Evolutionary conservation across 92 coral and sea anemone species (phyloP).

Genomic region (Palythoa heliodiscus): DNA sequence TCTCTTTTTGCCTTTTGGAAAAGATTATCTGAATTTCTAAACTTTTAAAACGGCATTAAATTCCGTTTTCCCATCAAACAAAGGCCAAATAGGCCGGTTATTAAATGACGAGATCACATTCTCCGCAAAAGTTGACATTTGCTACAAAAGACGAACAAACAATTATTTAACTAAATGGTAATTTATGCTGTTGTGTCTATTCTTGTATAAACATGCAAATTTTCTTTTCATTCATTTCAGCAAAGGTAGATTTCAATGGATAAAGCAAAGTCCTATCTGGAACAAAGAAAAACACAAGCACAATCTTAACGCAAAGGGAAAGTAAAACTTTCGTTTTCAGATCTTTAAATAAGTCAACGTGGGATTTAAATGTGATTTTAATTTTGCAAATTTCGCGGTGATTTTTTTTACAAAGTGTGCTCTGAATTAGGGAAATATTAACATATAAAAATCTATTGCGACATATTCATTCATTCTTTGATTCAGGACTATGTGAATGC

Average conservation of each 20-base stretch:
- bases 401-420: slow-evolving; percentile 44
- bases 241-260: slow-evolving; percentile 52
- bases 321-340: slow-evolving; percentile 3
- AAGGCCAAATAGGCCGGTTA: not conserved
- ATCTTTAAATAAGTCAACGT: slow-evolving; percentile 3
- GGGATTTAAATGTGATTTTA: not conserved
- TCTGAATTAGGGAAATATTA: not conserved
- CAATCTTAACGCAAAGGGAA: not conserved
- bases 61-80: not conserved
- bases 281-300: slow-evolving; percentile 49
- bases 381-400: slow-evolving; percentile 32
- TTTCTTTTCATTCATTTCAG: slow-evolving; percentile 59
- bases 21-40: not conserved
- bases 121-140: slow-evolving; percentile 38
- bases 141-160: slow-evolving; percentile 52
- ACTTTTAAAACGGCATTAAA: not conserved
- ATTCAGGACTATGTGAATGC: slow-evolving; percentile 22
- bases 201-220: slow-evolving; percentile 73
- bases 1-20: not conserved
- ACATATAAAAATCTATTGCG: slow-evolving; percentile 16
- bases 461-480: slow-evolving; percentile 37
- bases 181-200: slow-evolving; percentile 73
- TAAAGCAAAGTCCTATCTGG: slow-evolving; percentile 24
- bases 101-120: slow-evolving; percentile 17
- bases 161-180: slow-evolving; percentile 55